Conservation (phyloP, 2,888 invertebrate genomes). For the Formica aserva region DNA sequence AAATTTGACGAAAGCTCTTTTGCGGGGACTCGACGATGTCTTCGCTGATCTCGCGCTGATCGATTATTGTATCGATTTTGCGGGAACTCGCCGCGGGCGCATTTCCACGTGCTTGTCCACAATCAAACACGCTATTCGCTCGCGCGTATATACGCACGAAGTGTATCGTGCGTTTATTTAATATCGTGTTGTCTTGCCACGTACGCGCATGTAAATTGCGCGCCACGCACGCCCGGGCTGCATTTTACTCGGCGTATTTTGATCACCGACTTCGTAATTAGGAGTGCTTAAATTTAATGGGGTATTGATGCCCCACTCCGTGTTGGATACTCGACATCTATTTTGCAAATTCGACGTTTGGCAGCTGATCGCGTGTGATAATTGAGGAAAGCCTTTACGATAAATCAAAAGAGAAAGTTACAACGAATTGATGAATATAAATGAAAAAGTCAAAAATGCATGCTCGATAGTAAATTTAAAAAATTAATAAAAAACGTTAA, state of each 20-base stretch:
- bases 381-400: background rate
- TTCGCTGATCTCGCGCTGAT: constrained; percentile 32
- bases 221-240: constrained; percentile 7
- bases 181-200: constrained; percentile 24
- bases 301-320: constrained; percentile 21
- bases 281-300: constrained; percentile 51
- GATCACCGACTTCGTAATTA: constrained; percentile 47
- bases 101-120: constrained; percentile 48
- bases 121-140: constrained; percentile 47
- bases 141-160: constrained; percentile 8
- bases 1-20: background rate
- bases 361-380: constrained; percentile 20
- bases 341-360: constrained; percentile 39
- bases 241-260: constrained; percentile 58
- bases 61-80: constrained; percentile 34
- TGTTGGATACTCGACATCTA: constrained; percentile 16
- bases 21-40: background rate
- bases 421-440: background rate
- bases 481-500: background rate
- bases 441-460: background rate
- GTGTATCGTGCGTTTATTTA: constrained; percentile 43
- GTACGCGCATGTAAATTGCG: constrained; percentile 33
- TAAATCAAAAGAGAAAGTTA: background rate
- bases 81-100: constrained; percentile 34
- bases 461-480: background rate